phyloP scores from a whole-genome alignment of 2,888 invertebrate species.

The Rhaphigaster nebulosa region DNA sequence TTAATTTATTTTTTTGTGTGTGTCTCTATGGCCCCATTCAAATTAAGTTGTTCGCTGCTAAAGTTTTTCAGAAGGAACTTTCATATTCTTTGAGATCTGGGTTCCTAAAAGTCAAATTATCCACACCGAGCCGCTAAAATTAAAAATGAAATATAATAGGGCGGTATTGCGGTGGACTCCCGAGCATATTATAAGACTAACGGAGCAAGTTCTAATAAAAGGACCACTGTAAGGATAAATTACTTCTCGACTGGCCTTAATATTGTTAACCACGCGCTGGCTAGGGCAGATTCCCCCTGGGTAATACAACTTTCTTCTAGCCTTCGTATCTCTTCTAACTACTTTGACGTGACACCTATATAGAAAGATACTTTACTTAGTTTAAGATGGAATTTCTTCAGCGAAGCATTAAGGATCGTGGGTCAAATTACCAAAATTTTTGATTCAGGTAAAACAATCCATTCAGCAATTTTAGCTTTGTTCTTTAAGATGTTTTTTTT shows the following conservation, averaged over 20 bases:
- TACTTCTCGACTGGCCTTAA: background rate
- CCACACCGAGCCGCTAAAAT: background rate
- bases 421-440: no score
- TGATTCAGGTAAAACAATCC: no score
- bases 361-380: background rate
- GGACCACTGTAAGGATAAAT: constrained; percentile 2
- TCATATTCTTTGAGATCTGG: background rate
- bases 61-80: background rate
- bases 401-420: background rate
- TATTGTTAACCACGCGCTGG: constrained; percentile 26
- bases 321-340: background rate
- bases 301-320: constrained; percentile 13
- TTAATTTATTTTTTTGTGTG: no score
- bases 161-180: background rate
- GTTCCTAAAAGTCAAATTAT: background rate
- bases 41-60: background rate
- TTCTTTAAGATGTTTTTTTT: no score
- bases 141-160: background rate
- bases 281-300: background rate
- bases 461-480: no score
- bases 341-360: constrained; percentile 1
- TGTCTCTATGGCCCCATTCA: no score
- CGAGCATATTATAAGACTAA: background rate
- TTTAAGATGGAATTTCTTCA: background rate
- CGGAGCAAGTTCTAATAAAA: constrained; percentile 31